Conservation (phyloP, 2,113 vertebrate species). For the Paradoxurus hermaphroditus region DNA sequence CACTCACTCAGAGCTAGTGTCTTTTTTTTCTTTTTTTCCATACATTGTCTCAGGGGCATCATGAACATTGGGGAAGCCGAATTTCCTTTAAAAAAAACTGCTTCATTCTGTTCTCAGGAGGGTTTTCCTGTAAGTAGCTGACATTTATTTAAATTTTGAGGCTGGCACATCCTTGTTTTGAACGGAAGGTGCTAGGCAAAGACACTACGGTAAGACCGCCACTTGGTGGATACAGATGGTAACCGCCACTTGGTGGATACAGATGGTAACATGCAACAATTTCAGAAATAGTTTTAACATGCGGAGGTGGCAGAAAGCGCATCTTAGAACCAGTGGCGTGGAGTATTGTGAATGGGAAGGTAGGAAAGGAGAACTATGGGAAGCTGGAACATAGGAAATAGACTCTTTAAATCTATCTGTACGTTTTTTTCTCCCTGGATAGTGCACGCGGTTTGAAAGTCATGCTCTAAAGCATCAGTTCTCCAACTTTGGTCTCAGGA, state of each 20-base stretch:
- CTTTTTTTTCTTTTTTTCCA: too few species aligned
- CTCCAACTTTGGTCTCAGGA: background rate
- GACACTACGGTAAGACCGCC: background rate
- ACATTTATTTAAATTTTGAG: background rate
- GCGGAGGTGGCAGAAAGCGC: background rate
- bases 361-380: background rate
- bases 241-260: background rate
- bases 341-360: background rate
- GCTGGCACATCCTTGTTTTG: background rate
- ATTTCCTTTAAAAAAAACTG: background rate
- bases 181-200: conserved; percentile 26
- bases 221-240: background rate
- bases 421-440: background rate
- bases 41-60: background rate
- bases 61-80: background rate
- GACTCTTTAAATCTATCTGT: background rate
- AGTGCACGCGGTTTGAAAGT: background rate
- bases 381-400: background rate
- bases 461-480: background rate
- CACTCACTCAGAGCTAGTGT: background rate
- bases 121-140: background rate
- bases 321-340: background rate
- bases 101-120: background rate
- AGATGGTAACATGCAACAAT: background rate
- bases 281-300: background rate